Percentiles rank a stretch among this genome's conserved stretches.
phyloP scores from a whole-genome alignment of 92 coral and sea anemone genomes.

The Zoanthus solanderi region DNA sequence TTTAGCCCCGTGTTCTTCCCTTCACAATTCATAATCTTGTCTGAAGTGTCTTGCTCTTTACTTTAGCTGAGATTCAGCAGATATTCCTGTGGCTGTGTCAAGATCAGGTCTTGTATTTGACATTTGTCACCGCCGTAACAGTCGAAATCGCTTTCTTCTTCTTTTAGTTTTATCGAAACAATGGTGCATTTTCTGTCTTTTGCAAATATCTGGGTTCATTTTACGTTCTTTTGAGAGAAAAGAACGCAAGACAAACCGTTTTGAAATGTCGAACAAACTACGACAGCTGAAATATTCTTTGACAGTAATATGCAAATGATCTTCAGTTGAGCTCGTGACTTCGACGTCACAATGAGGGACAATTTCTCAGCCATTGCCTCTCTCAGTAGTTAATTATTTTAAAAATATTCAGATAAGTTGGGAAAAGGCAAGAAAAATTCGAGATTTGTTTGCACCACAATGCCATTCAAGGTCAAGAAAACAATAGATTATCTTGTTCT shows the following conservation, averaged over 20 bases:
- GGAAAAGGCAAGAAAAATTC: no score
- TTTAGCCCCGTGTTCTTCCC: not conserved
- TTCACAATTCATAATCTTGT: not conserved
- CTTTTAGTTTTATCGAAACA: not conserved
- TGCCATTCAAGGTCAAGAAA: no score
- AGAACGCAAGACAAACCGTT: not conserved
- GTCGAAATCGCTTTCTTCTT: constrained; percentile 12
- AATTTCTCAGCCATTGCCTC: no score
- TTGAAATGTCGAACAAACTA: not conserved
- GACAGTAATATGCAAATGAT: no score
- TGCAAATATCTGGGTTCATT: not conserved
- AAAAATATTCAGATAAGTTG: no score
- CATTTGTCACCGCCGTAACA: not conserved
- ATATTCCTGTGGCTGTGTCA: not conserved
- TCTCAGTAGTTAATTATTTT: no score
- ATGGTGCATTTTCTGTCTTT: not conserved
- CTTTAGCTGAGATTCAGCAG: not conserved
- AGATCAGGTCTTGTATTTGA: not conserved
- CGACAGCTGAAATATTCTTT: no score
- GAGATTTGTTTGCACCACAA: no score
- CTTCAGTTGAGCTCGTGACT: no score
- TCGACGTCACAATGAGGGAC: no score
- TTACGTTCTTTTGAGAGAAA: constrained; percentile 1
- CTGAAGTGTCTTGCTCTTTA: not conserved
- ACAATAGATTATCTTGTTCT: no score